Evolutionary conservation across 2,113 vertebrate species (phyloP), one percentile per base, ranked within the genome.

Genomic region (Rhinichthys klamathensis): DNA sequence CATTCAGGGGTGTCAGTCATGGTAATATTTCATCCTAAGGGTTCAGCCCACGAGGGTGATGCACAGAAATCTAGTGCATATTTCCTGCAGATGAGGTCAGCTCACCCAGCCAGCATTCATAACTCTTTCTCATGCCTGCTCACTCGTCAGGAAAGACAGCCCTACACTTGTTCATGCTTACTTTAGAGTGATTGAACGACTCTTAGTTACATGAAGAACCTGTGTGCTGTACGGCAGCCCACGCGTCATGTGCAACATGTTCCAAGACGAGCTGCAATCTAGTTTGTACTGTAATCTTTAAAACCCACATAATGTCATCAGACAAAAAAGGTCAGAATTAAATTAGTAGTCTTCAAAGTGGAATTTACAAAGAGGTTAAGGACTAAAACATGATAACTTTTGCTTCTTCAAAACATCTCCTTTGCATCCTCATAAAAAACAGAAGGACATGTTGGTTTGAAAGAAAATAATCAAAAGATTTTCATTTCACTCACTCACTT

Each of bases 41-140:
- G 75, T 77, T 77, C 27, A 27, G 30, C 51, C 27, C 18, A 58
- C 30, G 21, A 30, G 75, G 75, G 27, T 56, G 25, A 56, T 56
- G 25, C 49, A 56, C 46, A 76, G 74, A 76, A 56, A 54, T 56
- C 16, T 38, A 35, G 18, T 58, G 75, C 18, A 56, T n/a, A 35
- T 77, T 35, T 77, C 75, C 21, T 2, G 51, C 69, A 56, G 75
- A 77, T 77, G 75, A 77, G 51, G 51, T 77, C 18, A 56, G 75
- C 16, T 77, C 27, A 41, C 21, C 35, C 35, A 10, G 10, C 16
- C 27, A 10, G 74, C 15, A 56, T 56, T 77, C 74, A 56, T 77
- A 76, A 54, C 46, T 72, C 25, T 54, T 23, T 32, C 74, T 76
- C 46, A n/a, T 30, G 73, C 46, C 16, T 76, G 73, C 15, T 76